Evolutionary conservation across 2,113 vertebrate genomes (phyloP), one percentile per base, ranked within the genome.

Genomic region (Megalops atlanticus): DNA sequence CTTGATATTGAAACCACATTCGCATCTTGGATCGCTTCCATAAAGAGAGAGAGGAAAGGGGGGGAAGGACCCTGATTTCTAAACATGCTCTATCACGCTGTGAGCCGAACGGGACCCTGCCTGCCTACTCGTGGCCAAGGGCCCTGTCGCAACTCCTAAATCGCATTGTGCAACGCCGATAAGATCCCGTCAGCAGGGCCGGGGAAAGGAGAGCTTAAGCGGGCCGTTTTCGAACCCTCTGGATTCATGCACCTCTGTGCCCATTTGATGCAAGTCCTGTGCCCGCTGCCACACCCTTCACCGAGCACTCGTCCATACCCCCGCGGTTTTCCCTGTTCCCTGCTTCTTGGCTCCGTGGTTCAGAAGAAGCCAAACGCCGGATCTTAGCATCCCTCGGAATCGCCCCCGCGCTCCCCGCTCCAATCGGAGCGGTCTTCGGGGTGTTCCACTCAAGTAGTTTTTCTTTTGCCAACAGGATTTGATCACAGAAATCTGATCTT

Each of bases 1-100:
- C 78, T 87, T 85, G 76, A 87, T 77, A 86, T 21, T 82, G 52
- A 88, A 87, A 89, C 77, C 82, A 84, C 75, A 85, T 80, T 82
- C 52, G 74, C 38, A 1, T 81, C 76, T 49, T 84, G 68, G 82
- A 82, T 74, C 52, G 49, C 58, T 82, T 80, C 79, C 83, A 76
- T 16, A 40, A 52, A 70, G 36, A 38, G 24, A 82, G 79, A 82
- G 47, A 78, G 24, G 31, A 77, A 85, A 78, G 49, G 77, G 80
- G 80, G 73, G 38, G 71, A 52, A 38, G 76, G 27, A 41, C 27
- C 11, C 21, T 83, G 49, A 87, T 36, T 80, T 79, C 24, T 36
- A 76, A 84, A 80, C n/a, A 77, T 77, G 83, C 82, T 88, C 71
- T 74, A 83, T 88, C 54, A 80, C 74, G 33, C 72, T 82, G 54